Percentiles rank a stretch among this genome's conserved stretches.
phyloP scores from a whole-genome alignment of 2,888 invertebrate species.

The Seira sanloemensis region DNA sequence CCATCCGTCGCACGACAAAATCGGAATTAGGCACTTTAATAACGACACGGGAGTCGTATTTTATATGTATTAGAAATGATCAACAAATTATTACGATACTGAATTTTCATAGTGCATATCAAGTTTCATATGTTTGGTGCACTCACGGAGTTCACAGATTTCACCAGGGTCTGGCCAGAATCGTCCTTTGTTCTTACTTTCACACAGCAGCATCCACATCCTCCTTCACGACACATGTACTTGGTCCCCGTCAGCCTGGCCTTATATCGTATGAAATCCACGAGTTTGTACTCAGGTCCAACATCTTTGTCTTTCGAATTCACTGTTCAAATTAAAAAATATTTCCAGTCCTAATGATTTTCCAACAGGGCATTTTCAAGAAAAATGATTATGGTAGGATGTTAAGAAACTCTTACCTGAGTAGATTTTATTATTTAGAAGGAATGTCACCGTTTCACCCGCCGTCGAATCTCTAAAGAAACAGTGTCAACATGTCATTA shows the following conservation, averaged over 20 bases:
- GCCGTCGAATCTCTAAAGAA: too few species aligned
- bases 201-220: slow-evolving; percentile 81
- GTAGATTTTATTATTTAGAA: background rate
- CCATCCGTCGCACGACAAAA: slow-evolving; percentile 82
- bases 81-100: too few species aligned
- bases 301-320: slow-evolving; percentile 23
- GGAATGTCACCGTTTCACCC: background rate
- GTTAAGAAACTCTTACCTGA: background rate
- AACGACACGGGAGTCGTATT: too few species aligned
- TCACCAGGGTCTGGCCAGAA: slow-evolving; percentile 77
- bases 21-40: slow-evolving; percentile 83
- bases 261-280: slow-evolving; percentile 69
- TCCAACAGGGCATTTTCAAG: too few species aligned
- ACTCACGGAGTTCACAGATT: slow-evolving; percentile 82
- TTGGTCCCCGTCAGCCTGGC: slow-evolving; percentile 67
- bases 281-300: slow-evolving; percentile 61
- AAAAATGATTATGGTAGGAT: background rate
- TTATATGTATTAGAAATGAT: too few species aligned
- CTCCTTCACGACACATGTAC: slow-evolving; percentile 78
- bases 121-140: too few species aligned
- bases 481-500: background rate
- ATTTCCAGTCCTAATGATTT: background rate
- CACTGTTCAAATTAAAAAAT: slow-evolving; percentile 7
- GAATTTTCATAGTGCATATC: too few species aligned
- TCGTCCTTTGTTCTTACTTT: slow-evolving; percentile 55